These are phyloP conservation scores for Atta cephalotes DNA, from an alignment of 1,140 invertebrate species.

Conservation along the genomic window DNA sequence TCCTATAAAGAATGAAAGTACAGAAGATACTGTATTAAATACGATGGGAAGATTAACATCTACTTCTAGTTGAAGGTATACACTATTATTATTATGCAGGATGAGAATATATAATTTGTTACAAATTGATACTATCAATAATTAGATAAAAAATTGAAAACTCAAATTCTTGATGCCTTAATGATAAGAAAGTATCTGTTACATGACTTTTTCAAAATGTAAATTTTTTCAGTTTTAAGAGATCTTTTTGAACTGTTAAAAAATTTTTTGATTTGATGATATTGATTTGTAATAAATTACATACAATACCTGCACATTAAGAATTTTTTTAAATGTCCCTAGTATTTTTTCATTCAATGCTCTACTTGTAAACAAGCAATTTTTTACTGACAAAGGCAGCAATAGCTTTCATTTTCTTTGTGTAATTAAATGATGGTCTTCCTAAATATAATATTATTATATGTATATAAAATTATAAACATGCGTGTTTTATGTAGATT, in stretches of 20 bases:
- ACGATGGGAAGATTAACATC: conserved; percentile 46
- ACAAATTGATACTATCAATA: conserved; percentile 2
- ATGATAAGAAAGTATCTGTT: neutral
- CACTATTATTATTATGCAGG: conserved; percentile 23
- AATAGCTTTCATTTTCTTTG: conserved; percentile 10
- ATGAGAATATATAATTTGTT: conserved; percentile 39
- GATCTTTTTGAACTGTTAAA: neutral
- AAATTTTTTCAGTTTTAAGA: neutral
- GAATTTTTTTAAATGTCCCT: neutral
- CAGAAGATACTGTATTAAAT: conserved; percentile 56
- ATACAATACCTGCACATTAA: neutral
- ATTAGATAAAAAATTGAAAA: conserved; percentile 1
- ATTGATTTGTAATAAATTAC: conserved; percentile 33
- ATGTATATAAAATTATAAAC: conserved; percentile 29
- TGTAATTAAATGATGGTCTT: conserved; percentile 6
- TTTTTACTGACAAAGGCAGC: conserved; percentile 26
- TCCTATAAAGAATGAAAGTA: conserved; percentile 75
- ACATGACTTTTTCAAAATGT: neutral
- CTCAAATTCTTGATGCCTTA: neutral
- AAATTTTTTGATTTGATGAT: conserved; percentile 9
- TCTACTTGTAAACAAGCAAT: conserved; percentile 8
- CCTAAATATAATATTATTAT: conserved; percentile 13
- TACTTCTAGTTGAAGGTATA: conserved; percentile 60
- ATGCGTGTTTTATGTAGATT: neutral
- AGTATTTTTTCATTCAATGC: conserved; percentile 31